These are phyloP conservation scores for Nannobrachium achirus DNA, from an alignment of 2,113 vertebrate genomes.

Conservation along the genomic window DNA sequence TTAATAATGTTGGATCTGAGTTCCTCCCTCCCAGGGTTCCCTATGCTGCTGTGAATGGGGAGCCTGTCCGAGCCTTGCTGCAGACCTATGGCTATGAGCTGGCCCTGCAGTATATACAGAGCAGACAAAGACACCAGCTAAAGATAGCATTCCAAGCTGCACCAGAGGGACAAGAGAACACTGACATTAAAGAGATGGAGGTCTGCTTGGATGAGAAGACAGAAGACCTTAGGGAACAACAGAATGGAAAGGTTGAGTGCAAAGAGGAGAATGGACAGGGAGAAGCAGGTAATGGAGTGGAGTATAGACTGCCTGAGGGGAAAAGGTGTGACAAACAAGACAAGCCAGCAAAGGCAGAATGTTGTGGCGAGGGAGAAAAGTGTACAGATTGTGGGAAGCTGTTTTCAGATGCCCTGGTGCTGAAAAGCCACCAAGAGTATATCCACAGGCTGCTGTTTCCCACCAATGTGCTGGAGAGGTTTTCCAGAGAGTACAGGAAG, in stretches of 20 bases:
- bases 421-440: conserved; percentile 98
- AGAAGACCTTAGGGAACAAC: conserved; percentile 29
- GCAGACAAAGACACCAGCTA: conserved; percentile 89
- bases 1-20: conserved; percentile 70
- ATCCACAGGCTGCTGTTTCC: conserved; percentile 93
- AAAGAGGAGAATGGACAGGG: conserved; percentile 13
- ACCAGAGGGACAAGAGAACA: conserved; percentile 39
- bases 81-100: conserved; percentile 98
- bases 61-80: conserved; percentile 91
- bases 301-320: conserved; percentile 23
- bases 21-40: conserved; percentile 92
- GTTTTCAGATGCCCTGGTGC: conserved; percentile 94
- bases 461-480: conserved; percentile 89
- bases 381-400: conserved; percentile 90
- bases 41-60: conserved; percentile 86
- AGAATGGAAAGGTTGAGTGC: conserved; percentile 81
- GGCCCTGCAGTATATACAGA: conserved; percentile 96
- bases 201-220: conserved; percentile 36
- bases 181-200: conserved; percentile 71
- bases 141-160: conserved; percentile 78
- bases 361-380: conserved; percentile 83
- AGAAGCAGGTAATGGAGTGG: conserved; percentile 15
- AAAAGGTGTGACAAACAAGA: conserved; percentile 29
- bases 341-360: conserved; percentile 28
- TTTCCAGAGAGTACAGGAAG: conserved; percentile 94